Evolutionary conservation across 2,888 invertebrate genomes (phyloP).

Genomic region (Orthosia cruda): DNA sequence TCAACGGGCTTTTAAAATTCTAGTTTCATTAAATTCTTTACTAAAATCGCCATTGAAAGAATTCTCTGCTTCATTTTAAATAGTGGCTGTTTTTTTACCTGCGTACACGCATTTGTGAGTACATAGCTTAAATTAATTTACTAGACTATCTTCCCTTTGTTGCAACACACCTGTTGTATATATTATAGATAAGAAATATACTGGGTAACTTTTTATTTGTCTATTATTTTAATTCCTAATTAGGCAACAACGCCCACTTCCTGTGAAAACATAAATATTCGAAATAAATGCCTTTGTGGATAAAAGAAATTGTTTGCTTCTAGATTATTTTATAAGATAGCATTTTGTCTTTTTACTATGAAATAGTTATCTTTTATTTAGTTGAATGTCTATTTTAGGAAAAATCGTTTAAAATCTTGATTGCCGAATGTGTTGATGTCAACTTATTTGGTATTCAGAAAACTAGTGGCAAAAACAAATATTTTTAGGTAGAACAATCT

Average conservation of each 20-base stretch:
- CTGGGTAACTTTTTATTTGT: constrained; percentile 65
- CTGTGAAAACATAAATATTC: constrained; percentile 40
- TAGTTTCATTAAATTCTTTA: constrained; percentile 51
- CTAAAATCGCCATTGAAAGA: constrained; percentile 44
- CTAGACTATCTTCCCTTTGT: constrained; percentile 66
- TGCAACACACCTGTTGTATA: constrained; percentile 65
- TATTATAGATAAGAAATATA: constrained; percentile 70
- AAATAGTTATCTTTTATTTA: constrained; percentile 26
- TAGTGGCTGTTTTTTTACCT: constrained; percentile 38
- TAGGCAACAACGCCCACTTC: constrained; percentile 61
- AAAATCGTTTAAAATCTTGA: constrained; percentile 14
- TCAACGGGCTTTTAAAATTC: constrained; percentile 51
- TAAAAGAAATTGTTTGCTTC: constrained; percentile 20
- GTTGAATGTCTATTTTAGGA: neutral
- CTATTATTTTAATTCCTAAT: constrained; percentile 70
- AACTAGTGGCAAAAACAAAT: constrained; percentile 1
- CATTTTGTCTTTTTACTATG: constrained; percentile 29
- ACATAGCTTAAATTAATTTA: constrained; percentile 69
- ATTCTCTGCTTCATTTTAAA: constrained; percentile 52
- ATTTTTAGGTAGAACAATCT: neutral
- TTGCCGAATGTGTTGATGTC: neutral
- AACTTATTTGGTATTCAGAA: neutral
- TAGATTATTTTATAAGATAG: constrained; percentile 28
- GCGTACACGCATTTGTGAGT: constrained; percentile 52
- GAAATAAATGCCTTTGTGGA: constrained; percentile 41